Conservation (phyloP, 2,113 vertebrate genomes). For the Aptenodytes patagonicus region DNA sequence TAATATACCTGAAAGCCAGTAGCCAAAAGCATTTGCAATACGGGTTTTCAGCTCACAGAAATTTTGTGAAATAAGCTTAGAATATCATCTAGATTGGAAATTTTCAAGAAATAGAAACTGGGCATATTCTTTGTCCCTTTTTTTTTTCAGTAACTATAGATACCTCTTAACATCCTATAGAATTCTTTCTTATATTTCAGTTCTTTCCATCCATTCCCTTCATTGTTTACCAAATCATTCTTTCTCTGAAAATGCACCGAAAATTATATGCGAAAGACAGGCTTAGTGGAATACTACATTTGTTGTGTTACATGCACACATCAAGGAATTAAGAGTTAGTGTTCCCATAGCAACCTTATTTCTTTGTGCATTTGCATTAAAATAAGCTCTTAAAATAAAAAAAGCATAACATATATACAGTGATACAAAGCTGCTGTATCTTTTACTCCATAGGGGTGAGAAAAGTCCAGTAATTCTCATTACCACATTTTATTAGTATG, state of each 20-base stretch:
- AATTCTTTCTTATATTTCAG: background rate
- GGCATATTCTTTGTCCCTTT: background rate
- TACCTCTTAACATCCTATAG: background rate
- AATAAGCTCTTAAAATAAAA: background rate
- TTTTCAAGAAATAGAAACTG: background rate
- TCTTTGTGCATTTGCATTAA: constrained; percentile 20
- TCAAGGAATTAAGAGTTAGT: constrained; percentile 39
- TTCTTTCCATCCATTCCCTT: background rate
- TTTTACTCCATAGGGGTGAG: background rate
- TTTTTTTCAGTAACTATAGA: background rate
- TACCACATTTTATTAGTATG: background rate
- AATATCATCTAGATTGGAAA: background rate
- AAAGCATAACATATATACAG: background rate
- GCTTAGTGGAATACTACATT: background rate
- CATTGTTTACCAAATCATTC: background rate
- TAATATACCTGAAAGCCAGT: background rate
- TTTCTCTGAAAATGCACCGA: background rate
- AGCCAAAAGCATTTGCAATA: background rate
- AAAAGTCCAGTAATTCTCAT: background rate
- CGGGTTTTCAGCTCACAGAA: background rate
- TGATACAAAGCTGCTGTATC: background rate
- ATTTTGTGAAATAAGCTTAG: background rate
- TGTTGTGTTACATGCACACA: constrained; percentile 6
- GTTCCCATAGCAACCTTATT: constrained; percentile 64
- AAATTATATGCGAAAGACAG: constrained; percentile 1